phyloP scores from a whole-genome alignment of 2,113 vertebrate genomes.

The Mirounga angustirostris region DNA sequence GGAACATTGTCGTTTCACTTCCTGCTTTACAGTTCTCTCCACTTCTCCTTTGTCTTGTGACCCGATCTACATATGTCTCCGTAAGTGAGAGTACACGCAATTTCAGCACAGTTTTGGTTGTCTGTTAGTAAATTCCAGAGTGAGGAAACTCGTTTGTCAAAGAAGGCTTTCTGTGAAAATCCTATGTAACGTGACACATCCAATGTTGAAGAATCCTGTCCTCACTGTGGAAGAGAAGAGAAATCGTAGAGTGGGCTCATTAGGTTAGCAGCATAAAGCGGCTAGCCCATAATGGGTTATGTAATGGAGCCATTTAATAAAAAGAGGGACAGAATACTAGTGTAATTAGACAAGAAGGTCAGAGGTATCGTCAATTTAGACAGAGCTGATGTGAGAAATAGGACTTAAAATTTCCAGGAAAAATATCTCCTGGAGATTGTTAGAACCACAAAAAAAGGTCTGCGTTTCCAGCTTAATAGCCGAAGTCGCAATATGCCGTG shows the following conservation, averaged over 20 bases:
- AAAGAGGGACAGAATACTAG: conserved; percentile 77
- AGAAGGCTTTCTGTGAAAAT: neutral
- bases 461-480: conserved; percentile 85
- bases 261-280: conserved; percentile 68
- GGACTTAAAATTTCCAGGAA: conserved; percentile 88
- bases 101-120: neutral
- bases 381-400: conserved; percentile 80
- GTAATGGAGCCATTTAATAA: conserved; percentile 84
- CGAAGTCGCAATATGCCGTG: conserved; percentile 76
- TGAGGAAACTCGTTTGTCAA: neutral
- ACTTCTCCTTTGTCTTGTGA: neutral
- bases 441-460: conserved; percentile 84
- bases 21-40: neutral
- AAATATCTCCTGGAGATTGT: conserved; percentile 85
- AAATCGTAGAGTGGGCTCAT: conserved; percentile 56
- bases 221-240: conserved; percentile 35
- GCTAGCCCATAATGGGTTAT: conserved; percentile 68
- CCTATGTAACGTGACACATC: neutral
- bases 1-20: neutral
- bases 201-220: neutral
- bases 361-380: conserved; percentile 84
- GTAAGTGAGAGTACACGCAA: accelerated
- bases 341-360: conserved; percentile 86
- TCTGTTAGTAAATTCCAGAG: neutral
- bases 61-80: neutral